Evolutionary conservation across 2,888 invertebrate genomes (phyloP).

Genomic region (Sisyra terminalis): DNA sequence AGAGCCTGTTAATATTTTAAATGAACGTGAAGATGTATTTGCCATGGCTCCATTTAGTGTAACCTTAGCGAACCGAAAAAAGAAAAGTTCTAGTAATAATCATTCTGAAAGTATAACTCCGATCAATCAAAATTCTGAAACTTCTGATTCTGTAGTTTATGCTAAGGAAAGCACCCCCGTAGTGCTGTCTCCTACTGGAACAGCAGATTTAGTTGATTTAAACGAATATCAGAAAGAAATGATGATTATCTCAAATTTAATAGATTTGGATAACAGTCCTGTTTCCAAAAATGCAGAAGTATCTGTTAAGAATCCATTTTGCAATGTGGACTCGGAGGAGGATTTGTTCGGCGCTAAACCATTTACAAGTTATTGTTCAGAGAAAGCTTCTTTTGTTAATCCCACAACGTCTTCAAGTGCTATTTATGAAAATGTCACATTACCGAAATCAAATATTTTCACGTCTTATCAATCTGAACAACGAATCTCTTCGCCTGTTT

Average conservation of each 20-base stretch:
- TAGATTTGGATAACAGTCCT: constrained; percentile 6
- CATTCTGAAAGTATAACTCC: too few species aligned
- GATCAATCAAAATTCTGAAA: too few species aligned
- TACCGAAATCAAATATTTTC: neutral
- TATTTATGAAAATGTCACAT: neutral
- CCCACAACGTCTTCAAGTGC: neutral
- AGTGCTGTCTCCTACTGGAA: constrained; percentile 4
- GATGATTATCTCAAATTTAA: constrained; percentile 2
- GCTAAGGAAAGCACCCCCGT: neutral
- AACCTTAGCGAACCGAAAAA: constrained; percentile 13
- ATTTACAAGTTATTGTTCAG: too few species aligned
- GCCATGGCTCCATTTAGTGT: constrained; percentile 48
- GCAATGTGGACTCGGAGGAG: neutral
- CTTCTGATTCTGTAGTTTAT: neutral
- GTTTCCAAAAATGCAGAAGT: neutral
- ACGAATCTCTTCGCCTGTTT: neutral
- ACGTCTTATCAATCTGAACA: neutral
- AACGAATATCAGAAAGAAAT: constrained; percentile 2
- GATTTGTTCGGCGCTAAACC: neutral
- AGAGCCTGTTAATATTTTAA: constrained; percentile 22
- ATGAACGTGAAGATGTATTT: constrained; percentile 43
- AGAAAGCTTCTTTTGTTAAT: too few species aligned
- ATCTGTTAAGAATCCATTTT: neutral
- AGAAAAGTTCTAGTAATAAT: constrained; percentile 10
- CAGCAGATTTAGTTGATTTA: constrained; percentile 8